Evolutionary conservation across 1,140 invertebrate genomes (phyloP), one percentile per base, ranked within the genome.

Genomic region (Xylocopa sonorina): DNA sequence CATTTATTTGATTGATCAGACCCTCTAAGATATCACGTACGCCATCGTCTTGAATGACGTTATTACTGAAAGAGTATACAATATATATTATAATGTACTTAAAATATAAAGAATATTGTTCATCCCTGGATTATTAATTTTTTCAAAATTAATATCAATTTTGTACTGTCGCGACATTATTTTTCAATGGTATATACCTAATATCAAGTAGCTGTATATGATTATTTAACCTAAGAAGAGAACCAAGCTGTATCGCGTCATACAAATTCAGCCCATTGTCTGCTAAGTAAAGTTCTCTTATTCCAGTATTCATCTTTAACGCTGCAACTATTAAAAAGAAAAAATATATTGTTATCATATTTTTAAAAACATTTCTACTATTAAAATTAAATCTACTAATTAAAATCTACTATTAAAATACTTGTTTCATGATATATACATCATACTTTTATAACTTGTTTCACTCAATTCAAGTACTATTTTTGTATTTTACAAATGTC

Each of bases 271-370:
- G 93, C 84, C 95, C 94, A 89, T 98, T 98, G 89, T 98, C 97
- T 67, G 96, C 96, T 81, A 98, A 92, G 87, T 97, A 96, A 63
- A 98, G 93, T 92, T 98, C 97, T 62, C 95, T 95, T 66, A 98
- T 92, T 53, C 94, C 95, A 53, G 95, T 95, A 92, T 98, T 98
- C 85, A 96, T 93, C 89, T 97, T 97, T 18, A 98, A 92, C 24
- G 96, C 96, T 87, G 95, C 95, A 89, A 96, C 97, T 97, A 93
- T 63, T 85, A 46, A 21, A 63, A 66, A 24, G 50, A 71, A 14
- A 10, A 60, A 4, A 10, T 38, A n/a, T 57, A 67, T 21, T 38
- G 38, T 63, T 3, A n/a, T 38, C 29, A 18, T 27, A 24, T 34
- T 38, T 18, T 21, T 14, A 21, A 27, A 69, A 73, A n/a, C 16